A percentile compares a stretch with the other conserved stretches of the same genome.
phyloP scores from a whole-genome alignment of 2,888 invertebrate species.

The Thumatha senex region DNA sequence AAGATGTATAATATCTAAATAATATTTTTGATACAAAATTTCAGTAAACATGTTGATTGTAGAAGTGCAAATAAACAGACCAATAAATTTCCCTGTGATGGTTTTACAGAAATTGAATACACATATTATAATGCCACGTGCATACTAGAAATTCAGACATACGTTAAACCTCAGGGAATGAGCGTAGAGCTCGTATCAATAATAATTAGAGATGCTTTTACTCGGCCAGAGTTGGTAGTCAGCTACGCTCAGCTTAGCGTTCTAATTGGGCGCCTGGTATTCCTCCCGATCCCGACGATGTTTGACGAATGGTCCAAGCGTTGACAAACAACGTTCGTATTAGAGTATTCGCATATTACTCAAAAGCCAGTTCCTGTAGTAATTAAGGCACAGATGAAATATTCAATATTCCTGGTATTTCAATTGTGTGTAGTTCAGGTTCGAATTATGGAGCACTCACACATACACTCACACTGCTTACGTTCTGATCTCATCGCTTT shows the following conservation, averaged over 20 bases:
- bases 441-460: neutral
- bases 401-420: slow-evolving; percentile 17
- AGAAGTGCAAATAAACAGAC: too few species aligned
- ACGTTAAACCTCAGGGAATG: slow-evolving; percentile 31
- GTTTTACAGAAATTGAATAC: too few species aligned
- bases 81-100: too few species aligned
- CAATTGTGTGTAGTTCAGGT: neutral
- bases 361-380: slow-evolving; percentile 15
- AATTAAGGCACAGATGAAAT: slow-evolving; percentile 11
- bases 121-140: neutral
- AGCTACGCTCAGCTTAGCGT: slow-evolving; percentile 42
- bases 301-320: slow-evolving; percentile 42
- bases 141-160: slow-evolving; percentile 28
- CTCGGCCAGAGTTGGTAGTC: slow-evolving; percentile 44
- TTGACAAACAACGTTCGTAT: slow-evolving; percentile 41
- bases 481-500: too few species aligned
- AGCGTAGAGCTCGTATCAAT: slow-evolving; percentile 41
- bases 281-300: slow-evolving; percentile 28
- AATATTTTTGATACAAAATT: too few species aligned
- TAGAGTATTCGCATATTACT: slow-evolving; percentile 27
- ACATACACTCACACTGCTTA: too few species aligned
- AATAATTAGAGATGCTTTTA: slow-evolving; percentile 52
- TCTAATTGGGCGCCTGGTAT: slow-evolving; percentile 39
- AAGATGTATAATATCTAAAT: too few species aligned
- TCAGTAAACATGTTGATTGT: too few species aligned